Percentiles rank a stretch among this genome's conserved stretches.
These are phyloP conservation scores for Blastobasis lacticolella DNA, from an alignment of 2,888 invertebrate species.

Conservation along the genomic window DNA sequence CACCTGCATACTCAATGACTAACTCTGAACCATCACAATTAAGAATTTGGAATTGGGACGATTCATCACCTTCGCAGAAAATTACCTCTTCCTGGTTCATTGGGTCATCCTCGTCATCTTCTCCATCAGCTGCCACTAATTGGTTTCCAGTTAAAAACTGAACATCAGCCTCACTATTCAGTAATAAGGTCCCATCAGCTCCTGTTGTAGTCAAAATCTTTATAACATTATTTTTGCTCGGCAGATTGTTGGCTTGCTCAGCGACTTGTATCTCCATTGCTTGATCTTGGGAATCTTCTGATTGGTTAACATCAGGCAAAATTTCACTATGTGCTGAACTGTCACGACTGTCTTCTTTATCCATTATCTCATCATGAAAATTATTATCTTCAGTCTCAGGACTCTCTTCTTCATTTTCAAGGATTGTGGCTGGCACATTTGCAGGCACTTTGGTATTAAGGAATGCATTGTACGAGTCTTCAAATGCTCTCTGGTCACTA, in stretches of 20 bases:
- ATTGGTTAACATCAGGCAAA: conserved; percentile 19
- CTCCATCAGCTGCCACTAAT: conserved; percentile 26
- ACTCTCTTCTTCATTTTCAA: conserved; percentile 57
- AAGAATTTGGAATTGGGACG: conserved; percentile 57
- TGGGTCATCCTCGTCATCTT: conserved; percentile 34
- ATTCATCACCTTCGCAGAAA: conserved; percentile 58
- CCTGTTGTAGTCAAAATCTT: conserved; percentile 52
- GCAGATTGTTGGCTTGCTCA: conserved; percentile 19
- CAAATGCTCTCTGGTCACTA: conserved; percentile 24
- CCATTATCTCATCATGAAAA: conserved; percentile 28
- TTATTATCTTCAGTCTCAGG: conserved; percentile 36
- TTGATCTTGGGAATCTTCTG: conserved; percentile 22
- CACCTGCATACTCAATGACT: conserved; percentile 64
- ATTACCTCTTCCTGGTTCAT: conserved; percentile 53
- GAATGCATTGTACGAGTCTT: conserved; percentile 50
- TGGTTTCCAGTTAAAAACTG: conserved; percentile 50
- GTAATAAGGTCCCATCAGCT: conserved; percentile 46
- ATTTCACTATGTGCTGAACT: conserved; percentile 28
- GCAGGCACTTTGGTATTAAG: conserved; percentile 47
- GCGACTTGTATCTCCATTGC: conserved; percentile 21
- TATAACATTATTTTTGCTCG: conserved; percentile 35
- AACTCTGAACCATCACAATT: conserved; percentile 63
- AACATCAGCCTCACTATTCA: conserved; percentile 44
- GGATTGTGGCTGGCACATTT: conserved; percentile 61
- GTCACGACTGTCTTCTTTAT: conserved; percentile 34